Percentiles rank a stretch among this genome's conserved stretches.
Evolutionary conservation across 2,113 vertebrate species (phyloP).

Genomic region (Artemisiospiza belli): DNA sequence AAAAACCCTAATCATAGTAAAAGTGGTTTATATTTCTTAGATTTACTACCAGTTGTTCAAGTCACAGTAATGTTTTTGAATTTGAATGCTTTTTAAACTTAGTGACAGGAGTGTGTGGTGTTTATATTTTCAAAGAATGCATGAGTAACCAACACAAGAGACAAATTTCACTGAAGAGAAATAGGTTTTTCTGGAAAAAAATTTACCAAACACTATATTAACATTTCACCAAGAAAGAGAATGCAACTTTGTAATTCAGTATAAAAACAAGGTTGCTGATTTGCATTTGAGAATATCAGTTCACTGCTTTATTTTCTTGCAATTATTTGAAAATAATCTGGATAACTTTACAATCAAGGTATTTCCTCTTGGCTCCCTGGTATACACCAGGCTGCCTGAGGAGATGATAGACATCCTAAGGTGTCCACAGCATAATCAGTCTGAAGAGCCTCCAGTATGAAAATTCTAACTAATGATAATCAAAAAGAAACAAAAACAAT

Average conservation of each 20-base stretch:
- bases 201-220: not conserved
- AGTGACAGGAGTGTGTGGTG: not conserved
- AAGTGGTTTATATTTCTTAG: not conserved
- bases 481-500: constrained; percentile 73
- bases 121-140: not conserved
- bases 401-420: constrained; percentile 80
- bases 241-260: constrained; percentile 61
- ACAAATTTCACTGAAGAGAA: not conserved
- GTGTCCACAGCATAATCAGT: constrained; percentile 82
- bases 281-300: constrained; percentile 72
- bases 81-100: not conserved
- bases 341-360: constrained; percentile 83
- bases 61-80: not conserved
- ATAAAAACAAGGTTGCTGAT: constrained; percentile 56
- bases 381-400: constrained; percentile 79
- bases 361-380: constrained; percentile 81
- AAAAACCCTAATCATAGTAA: not conserved
- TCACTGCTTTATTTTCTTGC: constrained; percentile 77
- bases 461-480: constrained; percentile 80
- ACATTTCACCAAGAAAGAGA: constrained; percentile 15
- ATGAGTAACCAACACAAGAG: not conserved
- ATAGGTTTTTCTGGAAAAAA: not conserved
- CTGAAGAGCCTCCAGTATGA: constrained; percentile 80
- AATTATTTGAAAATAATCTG: constrained; percentile 85
- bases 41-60: not conserved